These are phyloP conservation scores for Prionace glauca DNA, from an alignment of 2,797 vertebrate species.

Conservation along the genomic window DNA sequence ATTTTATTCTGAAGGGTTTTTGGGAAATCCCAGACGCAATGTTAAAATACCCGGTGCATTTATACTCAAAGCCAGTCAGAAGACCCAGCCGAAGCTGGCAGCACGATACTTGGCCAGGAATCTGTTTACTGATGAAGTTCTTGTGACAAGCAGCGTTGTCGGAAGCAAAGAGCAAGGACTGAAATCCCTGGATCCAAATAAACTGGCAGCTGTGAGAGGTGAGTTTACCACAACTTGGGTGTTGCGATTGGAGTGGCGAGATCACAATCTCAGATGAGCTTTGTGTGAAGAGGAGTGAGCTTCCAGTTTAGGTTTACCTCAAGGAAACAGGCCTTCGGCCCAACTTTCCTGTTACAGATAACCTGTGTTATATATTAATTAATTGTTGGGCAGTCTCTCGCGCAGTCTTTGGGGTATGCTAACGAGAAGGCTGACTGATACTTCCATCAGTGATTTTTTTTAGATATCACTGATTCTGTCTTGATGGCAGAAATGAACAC, in stretches of 20 bases:
- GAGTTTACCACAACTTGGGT: background rate
- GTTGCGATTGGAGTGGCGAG: background rate
- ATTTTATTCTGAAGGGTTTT: slow-evolving; percentile 1
- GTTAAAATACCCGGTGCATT: slow-evolving; percentile 36
- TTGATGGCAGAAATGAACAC: background rate
- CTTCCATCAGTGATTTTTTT: background rate
- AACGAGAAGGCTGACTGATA: background rate
- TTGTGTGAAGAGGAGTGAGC: background rate
- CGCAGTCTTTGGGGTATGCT: background rate
- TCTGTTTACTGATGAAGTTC: slow-evolving; percentile 32
- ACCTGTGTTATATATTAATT: background rate
- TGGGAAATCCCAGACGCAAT: slow-evolving; percentile 34
- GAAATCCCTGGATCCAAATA: slow-evolving; percentile 29
- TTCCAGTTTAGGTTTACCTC: too few species aligned
- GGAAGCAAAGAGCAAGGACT: slow-evolving; percentile 28
- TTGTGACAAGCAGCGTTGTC: background rate
- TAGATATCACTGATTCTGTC: background rate
- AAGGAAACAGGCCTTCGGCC: too few species aligned
- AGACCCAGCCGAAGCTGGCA: slow-evolving; percentile 32
- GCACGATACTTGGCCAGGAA: slow-evolving; percentile 30
- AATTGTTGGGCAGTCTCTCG: background rate
- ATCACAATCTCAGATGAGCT: background rate
- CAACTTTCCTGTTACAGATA: background rate
- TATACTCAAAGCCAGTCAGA: slow-evolving; percentile 36
- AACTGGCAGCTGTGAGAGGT: slow-evolving; percentile 37